Conservation (phyloP, 2,113 vertebrate species). For the Rallus limicola region DNA sequence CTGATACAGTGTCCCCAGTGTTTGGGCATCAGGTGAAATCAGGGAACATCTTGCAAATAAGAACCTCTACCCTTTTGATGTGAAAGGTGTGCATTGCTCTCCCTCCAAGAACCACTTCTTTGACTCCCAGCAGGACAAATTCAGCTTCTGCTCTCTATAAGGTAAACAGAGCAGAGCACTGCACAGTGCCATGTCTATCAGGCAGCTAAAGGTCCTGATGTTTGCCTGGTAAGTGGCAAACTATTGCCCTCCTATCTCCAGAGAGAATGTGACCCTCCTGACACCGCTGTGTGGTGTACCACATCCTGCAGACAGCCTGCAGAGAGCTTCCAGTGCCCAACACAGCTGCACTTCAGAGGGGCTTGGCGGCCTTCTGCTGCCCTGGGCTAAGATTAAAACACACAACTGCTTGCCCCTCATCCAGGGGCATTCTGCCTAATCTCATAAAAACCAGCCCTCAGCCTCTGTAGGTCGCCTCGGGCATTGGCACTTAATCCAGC, state of each 20-base stretch:
- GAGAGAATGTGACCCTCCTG: background rate
- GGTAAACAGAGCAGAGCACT: background rate
- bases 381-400: background rate
- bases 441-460: background rate
- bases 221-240: background rate
- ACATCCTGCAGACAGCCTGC: background rate
- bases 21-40: background rate
- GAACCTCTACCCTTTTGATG: background rate
- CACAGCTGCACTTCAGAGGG: conserved; percentile 42
- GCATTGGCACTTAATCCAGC: background rate
- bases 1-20: background rate
- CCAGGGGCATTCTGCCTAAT: background rate
- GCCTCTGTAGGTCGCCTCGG: background rate
- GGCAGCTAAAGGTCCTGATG: background rate
- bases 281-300: background rate
- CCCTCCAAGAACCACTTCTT: background rate
- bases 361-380: background rate
- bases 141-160: background rate
- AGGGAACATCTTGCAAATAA: background rate
- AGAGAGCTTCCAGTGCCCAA: background rate
- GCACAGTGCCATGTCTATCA: background rate
- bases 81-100: background rate
- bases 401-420: background rate
- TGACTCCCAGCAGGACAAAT: background rate
- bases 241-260: background rate